phyloP scores from a whole-genome alignment of 2,797 vertebrate species.

The Lutjanus campechanus region DNA sequence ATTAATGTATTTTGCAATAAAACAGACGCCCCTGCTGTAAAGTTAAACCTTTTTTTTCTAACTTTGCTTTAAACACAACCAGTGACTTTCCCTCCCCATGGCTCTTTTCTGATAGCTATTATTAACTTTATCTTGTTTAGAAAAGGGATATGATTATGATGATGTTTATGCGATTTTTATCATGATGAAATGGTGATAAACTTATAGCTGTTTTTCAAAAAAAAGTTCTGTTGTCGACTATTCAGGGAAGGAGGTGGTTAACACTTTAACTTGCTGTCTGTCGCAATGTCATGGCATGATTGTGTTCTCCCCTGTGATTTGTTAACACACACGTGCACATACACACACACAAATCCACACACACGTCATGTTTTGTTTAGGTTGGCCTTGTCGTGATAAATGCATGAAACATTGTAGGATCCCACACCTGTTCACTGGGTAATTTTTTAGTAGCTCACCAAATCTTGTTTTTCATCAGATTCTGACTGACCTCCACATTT shows the following conservation, averaged over 20 bases:
- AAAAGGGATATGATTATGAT: slow-evolving; percentile 74
- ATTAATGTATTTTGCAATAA: slow-evolving; percentile 41
- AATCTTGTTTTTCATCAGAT: slow-evolving; percentile 34
- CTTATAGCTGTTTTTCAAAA: slow-evolving; percentile 52
- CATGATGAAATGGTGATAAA: slow-evolving; percentile 62
- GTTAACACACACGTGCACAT: slow-evolving; percentile 52
- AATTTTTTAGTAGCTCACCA: slow-evolving; percentile 43
- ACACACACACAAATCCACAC: slow-evolving; percentile 47
- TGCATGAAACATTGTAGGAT: slow-evolving; percentile 81
- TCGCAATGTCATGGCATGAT: slow-evolving; percentile 84
- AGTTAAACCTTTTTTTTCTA: slow-evolving; percentile 10
- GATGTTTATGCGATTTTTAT: slow-evolving; percentile 68
- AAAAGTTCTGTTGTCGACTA: slow-evolving; percentile 57
- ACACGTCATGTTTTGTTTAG: slow-evolving; percentile 63
- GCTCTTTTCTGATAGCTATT: slow-evolving; percentile 61
- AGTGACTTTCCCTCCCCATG: slow-evolving; percentile 50
- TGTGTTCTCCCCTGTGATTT: slow-evolving; percentile 83
- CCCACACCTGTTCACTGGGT: slow-evolving; percentile 60
- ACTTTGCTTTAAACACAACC: slow-evolving; percentile 52
- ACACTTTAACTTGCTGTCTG: slow-evolving; percentile 78
- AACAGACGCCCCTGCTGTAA: slow-evolving; percentile 32
- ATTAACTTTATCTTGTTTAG: slow-evolving; percentile 67
- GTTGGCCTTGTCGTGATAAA: slow-evolving; percentile 72
- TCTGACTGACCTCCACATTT: slow-evolving; percentile 32
- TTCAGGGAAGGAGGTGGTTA: slow-evolving; percentile 78